These are phyloP conservation scores for Regulus satrapa DNA, from an alignment of 2,113 vertebrate species.

Conservation along the genomic window DNA sequence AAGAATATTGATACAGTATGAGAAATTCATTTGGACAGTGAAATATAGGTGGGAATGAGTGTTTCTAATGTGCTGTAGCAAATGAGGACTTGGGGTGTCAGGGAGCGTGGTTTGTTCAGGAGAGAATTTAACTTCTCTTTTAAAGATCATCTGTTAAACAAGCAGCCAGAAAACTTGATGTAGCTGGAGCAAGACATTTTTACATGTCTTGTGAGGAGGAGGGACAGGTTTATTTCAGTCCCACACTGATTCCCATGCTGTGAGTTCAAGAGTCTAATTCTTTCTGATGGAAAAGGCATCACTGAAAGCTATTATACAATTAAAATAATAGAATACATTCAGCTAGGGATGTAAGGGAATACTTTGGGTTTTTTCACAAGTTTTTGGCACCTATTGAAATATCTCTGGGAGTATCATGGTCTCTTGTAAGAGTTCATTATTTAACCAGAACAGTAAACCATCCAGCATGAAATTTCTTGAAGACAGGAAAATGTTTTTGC, in stretches of 20 bases:
- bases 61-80: background rate
- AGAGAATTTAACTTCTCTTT: background rate
- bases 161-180: background rate
- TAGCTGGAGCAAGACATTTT: background rate
- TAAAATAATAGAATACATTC: background rate
- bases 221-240: background rate
- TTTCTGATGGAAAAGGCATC: background rate
- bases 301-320: background rate
- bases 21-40: background rate
- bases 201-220: background rate
- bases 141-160: background rate
- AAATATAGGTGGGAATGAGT: background rate
- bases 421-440: background rate
- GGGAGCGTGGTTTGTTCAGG: background rate
- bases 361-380: background rate
- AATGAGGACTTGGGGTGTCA: fast-evolving
- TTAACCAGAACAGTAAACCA: background rate
- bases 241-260: background rate
- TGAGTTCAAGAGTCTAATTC: background rate
- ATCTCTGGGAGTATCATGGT: background rate
- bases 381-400: background rate
- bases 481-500: background rate
- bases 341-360: background rate
- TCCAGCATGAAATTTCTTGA: background rate
- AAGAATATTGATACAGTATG: background rate